phyloP scores from a whole-genome alignment of 2,113 vertebrate species.

The Orycteropus afer region DNA sequence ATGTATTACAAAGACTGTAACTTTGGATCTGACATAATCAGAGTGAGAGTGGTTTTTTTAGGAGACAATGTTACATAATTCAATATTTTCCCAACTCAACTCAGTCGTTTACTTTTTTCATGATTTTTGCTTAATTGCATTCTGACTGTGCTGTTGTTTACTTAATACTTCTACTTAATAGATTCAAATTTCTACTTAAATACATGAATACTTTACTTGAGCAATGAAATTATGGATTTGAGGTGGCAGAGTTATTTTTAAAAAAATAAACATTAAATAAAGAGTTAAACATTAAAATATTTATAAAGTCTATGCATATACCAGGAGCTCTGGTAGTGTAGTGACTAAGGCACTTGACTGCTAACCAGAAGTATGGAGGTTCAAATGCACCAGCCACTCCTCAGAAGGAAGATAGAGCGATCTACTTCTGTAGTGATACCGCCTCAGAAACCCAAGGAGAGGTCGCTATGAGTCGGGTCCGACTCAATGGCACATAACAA shows the following conservation, averaged over 20 bases:
- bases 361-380: too few relatives aligned
- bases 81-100: neutral
- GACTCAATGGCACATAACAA: too few relatives aligned
- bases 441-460: too few relatives aligned
- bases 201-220: neutral
- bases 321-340: too few relatives aligned
- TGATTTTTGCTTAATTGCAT: neutral
- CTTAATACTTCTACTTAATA: constrained; percentile 23
- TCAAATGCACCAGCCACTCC: too few relatives aligned
- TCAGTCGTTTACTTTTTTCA: neutral
- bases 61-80: neutral
- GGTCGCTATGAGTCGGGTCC: too few relatives aligned
- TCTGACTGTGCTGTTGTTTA: neutral
- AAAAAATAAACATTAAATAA: too few relatives aligned
- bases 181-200: neutral
- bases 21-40: neutral
- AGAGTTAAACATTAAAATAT: neutral
- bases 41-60: neutral
- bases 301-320: too few relatives aligned
- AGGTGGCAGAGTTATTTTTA: neutral
- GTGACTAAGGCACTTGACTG: too few relatives aligned
- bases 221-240: neutral
- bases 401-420: too few relatives aligned
- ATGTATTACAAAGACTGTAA: neutral
- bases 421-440: too few relatives aligned